Base-by-base conservation (phyloP, 2,888 invertebrate species). In the Mythimna lalbum region DNA sequence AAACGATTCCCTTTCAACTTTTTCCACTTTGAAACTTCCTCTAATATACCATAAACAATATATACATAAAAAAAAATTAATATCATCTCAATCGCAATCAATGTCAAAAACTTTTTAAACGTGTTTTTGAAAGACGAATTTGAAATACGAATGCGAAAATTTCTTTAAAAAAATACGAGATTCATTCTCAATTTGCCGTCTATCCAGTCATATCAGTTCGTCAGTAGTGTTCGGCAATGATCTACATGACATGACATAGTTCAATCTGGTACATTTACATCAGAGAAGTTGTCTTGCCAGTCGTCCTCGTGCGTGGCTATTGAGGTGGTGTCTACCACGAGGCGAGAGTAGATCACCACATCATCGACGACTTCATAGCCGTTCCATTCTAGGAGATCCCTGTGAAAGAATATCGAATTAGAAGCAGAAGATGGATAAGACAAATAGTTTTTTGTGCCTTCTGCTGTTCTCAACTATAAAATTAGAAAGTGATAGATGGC, bases 301-400 rank as follows among this genome's bases (percentile, higher is more conserved):
- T 91, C 93, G 2, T 91, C 91, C 2, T 92, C 90, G 17, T 85
- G 84, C 0, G 90, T 87, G 31, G 69, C 85, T 2, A 86, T 73
- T 0, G 93, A 91, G 0, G 81, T 76, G 17, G 82, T 78, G 68
- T 93, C 92, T 0, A 90, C 78, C 0, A 90, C 85, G 1, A 91
- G 63, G 0, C 94, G 90, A 2, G 92, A 90, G 68, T 95, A 90
- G 7, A 95, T 88, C 67, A 95, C 87, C 14, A 91, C 78, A 50
- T 93, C 87, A 5, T 89, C 89, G 0, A 87, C 85, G 9, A 96
- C 78, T 75, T 94, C 93, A 63, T 95, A 95, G 1, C 95, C 95
- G 57, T 95, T 94, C 94, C 95, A 95, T 76, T 93, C 94, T 17
- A 96, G 81, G 0, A 95, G 81, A 36, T 95, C 95, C 81, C 96